Base-by-base conservation (phyloP, 1,140 invertebrate species). In the Nebria ingens region DNA sequence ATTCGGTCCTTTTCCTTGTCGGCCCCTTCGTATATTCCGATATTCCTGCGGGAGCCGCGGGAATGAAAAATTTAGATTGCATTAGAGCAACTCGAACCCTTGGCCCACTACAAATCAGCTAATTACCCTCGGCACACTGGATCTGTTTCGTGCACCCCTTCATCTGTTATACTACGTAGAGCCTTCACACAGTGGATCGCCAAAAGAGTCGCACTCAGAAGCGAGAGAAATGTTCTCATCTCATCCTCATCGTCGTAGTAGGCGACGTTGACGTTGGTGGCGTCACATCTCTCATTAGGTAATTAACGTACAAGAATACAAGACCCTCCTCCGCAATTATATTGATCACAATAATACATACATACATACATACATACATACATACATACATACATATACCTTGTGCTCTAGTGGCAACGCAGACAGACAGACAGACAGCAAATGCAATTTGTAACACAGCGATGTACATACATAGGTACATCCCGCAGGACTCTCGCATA, bases 11-110 rank as follows among this genome's bases (percentile, higher is more conserved):
- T n/a, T n/a, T n/a, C n/a, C n/a, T n/a, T n/a, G n/a, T n/a, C n/a
- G n/a, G n/a, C n/a, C n/a, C n/a, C n/a, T n/a, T n/a, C n/a, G n/a
- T n/a, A n/a, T n/a, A n/a, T n/a, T n/a, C n/a, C n/a, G n/a, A n/a
- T n/a, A n/a, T n/a, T n/a, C n/a, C n/a, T n/a, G n/a, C n/a, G n/a
- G n/a, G n/a, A n/a, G n/a, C n/a, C 53, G 52, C 40, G 56, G 55
- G 60, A 65, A 69, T 67, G 65, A 68, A 67, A 68, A 68, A 68
- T 69, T 69, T 68, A 68, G 65, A 68, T 68, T 68, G 64, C 67
- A 66, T 68, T 66, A 65, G 62, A 65, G 64, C 63, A 62, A 61
- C 59, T 61, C 60, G 61, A 61, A 65, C 67, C 65, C 64, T 67
- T 61, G 60, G 66, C 62, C 64, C 64, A 65, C 67, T 68, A 67